Conservation (phyloP, 2,888 invertebrate genomes). For the Epistrophe eligans region DNA sequence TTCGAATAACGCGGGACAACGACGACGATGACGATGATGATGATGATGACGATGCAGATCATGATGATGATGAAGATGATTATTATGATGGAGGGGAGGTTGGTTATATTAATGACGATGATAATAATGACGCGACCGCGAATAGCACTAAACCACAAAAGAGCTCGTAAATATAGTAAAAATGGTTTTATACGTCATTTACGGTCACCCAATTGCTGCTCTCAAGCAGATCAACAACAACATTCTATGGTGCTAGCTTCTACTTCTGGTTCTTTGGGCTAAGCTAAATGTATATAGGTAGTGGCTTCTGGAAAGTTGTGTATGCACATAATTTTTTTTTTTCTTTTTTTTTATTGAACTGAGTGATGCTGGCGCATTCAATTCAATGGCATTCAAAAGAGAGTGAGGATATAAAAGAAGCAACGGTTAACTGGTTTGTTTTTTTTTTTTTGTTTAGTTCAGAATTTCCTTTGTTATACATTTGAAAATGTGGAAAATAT, state of each 20-base stretch:
- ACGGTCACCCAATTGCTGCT: constrained; percentile 54
- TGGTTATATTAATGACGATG: background rate
- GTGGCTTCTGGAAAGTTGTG: constrained; percentile 41
- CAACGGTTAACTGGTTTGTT: constrained; percentile 70
- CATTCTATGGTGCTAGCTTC: background rate
- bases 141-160: constrained; percentile 49
- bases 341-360: constrained; percentile 33
- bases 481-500: constrained; percentile 61
- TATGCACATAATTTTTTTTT: constrained; percentile 20
- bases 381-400: constrained; percentile 50
- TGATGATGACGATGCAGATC: constrained; percentile 15
- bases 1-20: constrained; percentile 48
- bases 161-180: constrained; percentile 70
- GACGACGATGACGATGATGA: background rate
- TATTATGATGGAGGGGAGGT: background rate
- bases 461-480: constrained; percentile 65
- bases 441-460: constrained; percentile 32
- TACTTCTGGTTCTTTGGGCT: constrained; percentile 30
- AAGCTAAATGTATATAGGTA: background rate
- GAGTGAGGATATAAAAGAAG: constrained; percentile 1
- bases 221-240: constrained; percentile 55
- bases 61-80: background rate
- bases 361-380: constrained; percentile 48
- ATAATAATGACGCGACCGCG: constrained; percentile 14
- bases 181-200: constrained; percentile 67